phyloP scores from a whole-genome alignment of 2,888 invertebrate species.

The Tupiocoris notatus region DNA sequence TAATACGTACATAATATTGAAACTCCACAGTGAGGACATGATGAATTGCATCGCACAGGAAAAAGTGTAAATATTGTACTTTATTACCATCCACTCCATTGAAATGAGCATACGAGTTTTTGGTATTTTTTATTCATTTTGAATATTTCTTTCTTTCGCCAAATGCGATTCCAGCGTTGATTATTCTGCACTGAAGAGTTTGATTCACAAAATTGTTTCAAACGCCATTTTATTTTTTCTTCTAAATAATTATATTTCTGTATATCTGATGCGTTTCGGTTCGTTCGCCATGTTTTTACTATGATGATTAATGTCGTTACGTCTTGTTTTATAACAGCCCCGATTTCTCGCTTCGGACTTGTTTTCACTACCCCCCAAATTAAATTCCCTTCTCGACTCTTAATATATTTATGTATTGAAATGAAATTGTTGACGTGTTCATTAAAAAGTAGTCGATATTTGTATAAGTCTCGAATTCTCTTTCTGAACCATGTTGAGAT shows the following conservation, averaged over 20 bases:
- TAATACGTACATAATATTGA: constrained; percentile 9
- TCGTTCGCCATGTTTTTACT: too few relatives aligned
- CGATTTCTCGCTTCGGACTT: too few relatives aligned
- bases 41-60: constrained; percentile 27
- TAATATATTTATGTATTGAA: not conserved
- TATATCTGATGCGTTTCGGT: not conserved
- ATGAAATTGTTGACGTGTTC: not conserved
- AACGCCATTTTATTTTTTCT: constrained; percentile 9
- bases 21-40: constrained; percentile 10
- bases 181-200: not conserved
- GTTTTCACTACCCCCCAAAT: too few relatives aligned
- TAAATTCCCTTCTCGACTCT: not conserved
- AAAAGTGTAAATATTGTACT: constrained; percentile 48
- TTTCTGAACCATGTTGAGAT: not conserved
- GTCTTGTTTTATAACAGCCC: too few relatives aligned
- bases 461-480: not conserved
- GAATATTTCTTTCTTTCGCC: not conserved
- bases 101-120: constrained; percentile 42
- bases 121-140: constrained; percentile 37
- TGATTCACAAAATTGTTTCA: not conserved
- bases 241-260: not conserved
- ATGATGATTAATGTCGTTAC: too few relatives aligned
- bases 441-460: not conserved
- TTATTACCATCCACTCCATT: constrained; percentile 40
- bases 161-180: not conserved